A percentile compares a stretch with the other conserved stretches of the same genome.
Conservation (phyloP, 1,140 invertebrate species). For the Philotrypesis tridentata region DNA sequence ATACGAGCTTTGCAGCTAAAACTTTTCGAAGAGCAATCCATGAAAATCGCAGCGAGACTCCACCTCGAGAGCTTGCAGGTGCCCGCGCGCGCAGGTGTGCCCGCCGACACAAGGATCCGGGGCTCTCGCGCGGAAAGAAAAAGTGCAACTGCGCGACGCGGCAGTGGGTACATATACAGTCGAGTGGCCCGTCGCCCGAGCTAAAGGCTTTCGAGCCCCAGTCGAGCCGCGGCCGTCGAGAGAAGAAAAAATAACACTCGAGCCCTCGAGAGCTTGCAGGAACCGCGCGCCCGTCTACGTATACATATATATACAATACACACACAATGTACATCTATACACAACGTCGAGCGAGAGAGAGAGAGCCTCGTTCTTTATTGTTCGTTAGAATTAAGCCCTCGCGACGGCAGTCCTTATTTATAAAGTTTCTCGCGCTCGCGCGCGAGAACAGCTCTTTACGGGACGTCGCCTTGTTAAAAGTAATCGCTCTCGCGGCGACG, state of each 20-base stretch:
- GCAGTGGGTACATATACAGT: too few species aligned
- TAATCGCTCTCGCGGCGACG: not conserved
- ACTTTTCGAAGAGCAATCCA: too few species aligned
- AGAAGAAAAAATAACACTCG: slow-evolving; percentile 8
- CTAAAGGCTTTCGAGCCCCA: slow-evolving; percentile 9
- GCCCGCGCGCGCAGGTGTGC: too few species aligned
- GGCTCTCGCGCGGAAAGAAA: not conserved
- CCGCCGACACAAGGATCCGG: too few species aligned
- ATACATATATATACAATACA: not conserved
- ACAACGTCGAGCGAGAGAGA: not conserved
- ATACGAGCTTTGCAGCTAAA: too few species aligned
- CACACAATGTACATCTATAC: not conserved
- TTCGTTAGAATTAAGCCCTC: slow-evolving; percentile 16
- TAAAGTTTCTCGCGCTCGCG: slow-evolving; percentile 15
- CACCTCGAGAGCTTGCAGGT: too few species aligned
- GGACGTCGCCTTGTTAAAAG: slow-evolving; percentile 28
- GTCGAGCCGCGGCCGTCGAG: too few species aligned
- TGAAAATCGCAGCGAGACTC: too few species aligned
- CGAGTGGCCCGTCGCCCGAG: not conserved
- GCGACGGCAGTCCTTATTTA: not conserved
- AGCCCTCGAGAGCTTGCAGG: not conserved
- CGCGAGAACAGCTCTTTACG: not conserved
- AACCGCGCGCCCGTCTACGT: not conserved
- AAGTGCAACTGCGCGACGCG: slow-evolving; percentile 1
- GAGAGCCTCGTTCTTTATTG: slow-evolving; percentile 21